A percentile compares a stretch with the other conserved stretches of the same genome.
Conservation (phyloP, 2,113 vertebrate genomes). For the Hystrix brachyura region DNA sequence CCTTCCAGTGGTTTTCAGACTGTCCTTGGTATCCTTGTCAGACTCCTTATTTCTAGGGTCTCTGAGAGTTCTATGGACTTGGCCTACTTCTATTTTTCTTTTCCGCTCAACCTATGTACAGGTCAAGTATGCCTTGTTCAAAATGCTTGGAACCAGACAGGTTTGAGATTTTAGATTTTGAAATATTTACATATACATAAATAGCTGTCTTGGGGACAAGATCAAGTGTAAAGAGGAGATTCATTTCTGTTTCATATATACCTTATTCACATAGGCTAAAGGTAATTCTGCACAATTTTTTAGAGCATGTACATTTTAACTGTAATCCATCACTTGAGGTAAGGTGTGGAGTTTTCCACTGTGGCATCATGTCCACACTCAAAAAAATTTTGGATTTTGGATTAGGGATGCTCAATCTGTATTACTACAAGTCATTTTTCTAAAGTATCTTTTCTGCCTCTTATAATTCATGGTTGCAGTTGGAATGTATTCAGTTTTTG, state of each 20-base stretch:
- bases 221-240: not conserved
- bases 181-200: not conserved
- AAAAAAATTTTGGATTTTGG: not conserved
- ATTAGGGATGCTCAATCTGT: not conserved
- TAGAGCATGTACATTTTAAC: not conserved
- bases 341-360: not conserved
- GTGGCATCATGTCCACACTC: not conserved
- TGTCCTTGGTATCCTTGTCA: not conserved
- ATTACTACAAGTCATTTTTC: not conserved
- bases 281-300: not conserved
- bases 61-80: not conserved
- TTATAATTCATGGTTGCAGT: not conserved
- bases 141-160: not conserved
- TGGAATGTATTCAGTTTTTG: not conserved
- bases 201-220: not conserved
- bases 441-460: not conserved
- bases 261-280: not conserved
- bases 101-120: not conserved
- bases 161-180: not conserved
- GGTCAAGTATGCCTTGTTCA: not conserved
- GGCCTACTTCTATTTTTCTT: not conserved
- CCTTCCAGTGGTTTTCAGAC: not conserved
- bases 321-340: not conserved
- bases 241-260: not conserved
- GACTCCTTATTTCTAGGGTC: not conserved